Base-by-base conservation (phyloP, 2,888 invertebrate genomes). In the Acronicta psi region DNA sequence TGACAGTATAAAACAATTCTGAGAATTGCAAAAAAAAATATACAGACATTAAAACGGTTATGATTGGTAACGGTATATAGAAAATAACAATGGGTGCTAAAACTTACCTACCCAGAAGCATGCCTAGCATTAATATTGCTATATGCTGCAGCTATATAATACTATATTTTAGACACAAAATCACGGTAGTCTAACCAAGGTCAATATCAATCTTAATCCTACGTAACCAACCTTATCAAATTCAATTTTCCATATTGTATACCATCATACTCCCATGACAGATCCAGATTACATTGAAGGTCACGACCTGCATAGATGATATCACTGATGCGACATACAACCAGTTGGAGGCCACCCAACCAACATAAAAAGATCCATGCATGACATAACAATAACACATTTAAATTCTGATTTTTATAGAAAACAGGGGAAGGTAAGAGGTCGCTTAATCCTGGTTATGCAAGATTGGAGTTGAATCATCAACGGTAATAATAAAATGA, bases 221-320 rank as follows among this genome's bases (percentile, higher is more conserved):
- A 64, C 47, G 54, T 69, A 83, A 66, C 49, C 64, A 81, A 83
- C 79, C 85, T 67, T 81, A 85, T 80, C 84, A 68, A 86, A 88
- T 83, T 20, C 0, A 58, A 77, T 86, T 87, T 86, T 75, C 74
- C 65, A 73, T 65, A 57, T 29, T 59, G 55, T 44, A 55, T 41
- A 76, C 67, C 69, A 42, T 65, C 53, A 66, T 69, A 73, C 74
- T 82, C 78, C 77, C 80, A 82, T 85, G 81, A 83, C 82, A 77
- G 81, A 85, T 83, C 80, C 84, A 82, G 84, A 87, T 84, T 83
- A 85, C 67, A 74, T 45, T 60, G 87, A 90, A 91, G 92, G 92
- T 88, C 86, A 72, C 68, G 80, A 82, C 84, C 85, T 86, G 85
- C 79, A 84, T 84, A 78, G 79, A 87, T 89, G 86, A 89, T 88